phyloP scores from a whole-genome alignment of 2,113 vertebrate species.

The Lampris incognitus region DNA sequence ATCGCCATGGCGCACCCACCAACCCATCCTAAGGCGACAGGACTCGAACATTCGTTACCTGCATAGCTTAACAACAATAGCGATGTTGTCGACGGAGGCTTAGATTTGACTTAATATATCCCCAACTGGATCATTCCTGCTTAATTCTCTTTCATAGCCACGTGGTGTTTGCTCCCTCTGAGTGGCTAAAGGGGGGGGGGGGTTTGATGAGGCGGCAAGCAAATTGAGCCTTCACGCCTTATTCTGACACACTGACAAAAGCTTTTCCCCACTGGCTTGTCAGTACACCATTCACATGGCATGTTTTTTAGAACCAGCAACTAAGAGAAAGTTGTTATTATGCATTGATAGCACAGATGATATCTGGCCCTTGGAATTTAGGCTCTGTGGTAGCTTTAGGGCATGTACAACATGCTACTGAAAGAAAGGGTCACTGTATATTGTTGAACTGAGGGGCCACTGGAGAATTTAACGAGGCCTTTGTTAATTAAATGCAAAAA shows the following conservation, averaged over 20 bases:
- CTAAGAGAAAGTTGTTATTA: constrained; percentile 61
- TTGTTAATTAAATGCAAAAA: constrained; percentile 21
- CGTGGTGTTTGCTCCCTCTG: constrained; percentile 44
- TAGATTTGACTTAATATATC: constrained; percentile 95
- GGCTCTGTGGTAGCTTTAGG: constrained; percentile 61
- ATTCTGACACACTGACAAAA: constrained; percentile 72
- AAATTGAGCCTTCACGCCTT: constrained; percentile 81
- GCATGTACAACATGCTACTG: constrained; percentile 45
- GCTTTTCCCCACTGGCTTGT: constrained; percentile 54
- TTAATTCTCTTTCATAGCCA: constrained; percentile 87
- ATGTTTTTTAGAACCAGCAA: constrained; percentile 46
- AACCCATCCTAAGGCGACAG: constrained; percentile 90
- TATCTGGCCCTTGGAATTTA: constrained; percentile 66
- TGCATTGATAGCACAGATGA: constrained; percentile 66
- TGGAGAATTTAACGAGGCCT: constrained; percentile 30
- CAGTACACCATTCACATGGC: constrained; percentile 42
- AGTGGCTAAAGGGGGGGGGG: constrained; percentile 55
- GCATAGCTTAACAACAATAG: constrained; percentile 89
- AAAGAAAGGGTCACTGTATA: constrained; percentile 43
- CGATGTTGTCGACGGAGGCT: constrained; percentile 75
- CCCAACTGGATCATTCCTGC: constrained; percentile 88
- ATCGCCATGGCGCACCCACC: constrained; percentile 70
- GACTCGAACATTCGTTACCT: constrained; percentile 84
- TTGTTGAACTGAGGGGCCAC: constrained; percentile 35
- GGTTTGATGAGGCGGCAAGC: constrained; percentile 53